Conservation (phyloP, 2,113 vertebrate species). For the Glaucidium brasilianum region DNA sequence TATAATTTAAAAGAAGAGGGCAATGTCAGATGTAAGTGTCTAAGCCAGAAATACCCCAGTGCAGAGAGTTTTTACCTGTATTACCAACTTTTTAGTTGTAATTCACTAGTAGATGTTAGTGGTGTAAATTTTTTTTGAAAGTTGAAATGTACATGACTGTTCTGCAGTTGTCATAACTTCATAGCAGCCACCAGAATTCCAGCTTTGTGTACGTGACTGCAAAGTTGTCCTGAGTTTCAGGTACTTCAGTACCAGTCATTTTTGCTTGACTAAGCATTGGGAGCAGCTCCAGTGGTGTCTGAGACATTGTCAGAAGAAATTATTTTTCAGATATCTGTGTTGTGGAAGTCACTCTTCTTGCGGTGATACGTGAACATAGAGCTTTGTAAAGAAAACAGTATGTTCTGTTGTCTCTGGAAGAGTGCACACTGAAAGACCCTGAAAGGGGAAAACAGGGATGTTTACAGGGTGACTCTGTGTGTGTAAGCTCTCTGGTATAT, state of each 20-base stretch:
- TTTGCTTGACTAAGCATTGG: neutral
- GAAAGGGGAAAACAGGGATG: neutral
- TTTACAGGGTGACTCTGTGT: neutral
- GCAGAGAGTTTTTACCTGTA: neutral
- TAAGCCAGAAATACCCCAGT: neutral
- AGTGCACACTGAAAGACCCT: neutral
- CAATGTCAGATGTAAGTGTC: neutral
- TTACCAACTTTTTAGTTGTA: neutral
- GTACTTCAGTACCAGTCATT: neutral
- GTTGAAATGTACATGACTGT: neutral
- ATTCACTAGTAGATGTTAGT: neutral
- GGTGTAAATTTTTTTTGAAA: neutral
- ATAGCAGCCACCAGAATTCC: neutral
- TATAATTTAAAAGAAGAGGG: neutral
- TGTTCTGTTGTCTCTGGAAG: neutral
- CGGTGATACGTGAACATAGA: rapidly evolving
- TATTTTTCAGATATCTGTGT: neutral
- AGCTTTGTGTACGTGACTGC: neutral
- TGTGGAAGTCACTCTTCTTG: neutral
- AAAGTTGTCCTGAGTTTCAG: neutral
- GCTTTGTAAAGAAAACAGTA: neutral
- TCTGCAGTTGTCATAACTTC: neutral
- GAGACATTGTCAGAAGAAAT: neutral
- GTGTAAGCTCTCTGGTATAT: neutral
- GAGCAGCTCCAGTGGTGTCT: neutral